A percentile compares a stretch with the other conserved stretches of the same genome.
phyloP scores from a whole-genome alignment of 2,888 invertebrate species.

The Asteroscopus sphinx region DNA sequence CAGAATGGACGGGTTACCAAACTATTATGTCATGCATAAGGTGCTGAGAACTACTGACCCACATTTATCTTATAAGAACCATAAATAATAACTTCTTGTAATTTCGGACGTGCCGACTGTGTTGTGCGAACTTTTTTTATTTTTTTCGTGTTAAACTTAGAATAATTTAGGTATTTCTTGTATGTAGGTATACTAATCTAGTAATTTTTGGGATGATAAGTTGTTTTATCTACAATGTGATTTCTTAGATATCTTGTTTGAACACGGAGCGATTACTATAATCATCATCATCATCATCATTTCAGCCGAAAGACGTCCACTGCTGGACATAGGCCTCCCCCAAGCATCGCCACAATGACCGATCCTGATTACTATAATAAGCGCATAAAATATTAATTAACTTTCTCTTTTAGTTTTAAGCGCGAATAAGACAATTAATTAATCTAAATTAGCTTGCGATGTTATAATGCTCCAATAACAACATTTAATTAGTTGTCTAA shows the following conservation, averaged over 20 bases:
- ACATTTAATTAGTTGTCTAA: background rate
- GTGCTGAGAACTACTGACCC: conserved; percentile 51
- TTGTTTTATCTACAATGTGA: too few relatives aligned
- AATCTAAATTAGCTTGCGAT: background rate
- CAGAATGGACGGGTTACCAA: conserved; percentile 28
- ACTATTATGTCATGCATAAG: conserved; percentile 48
- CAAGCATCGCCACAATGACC: too few relatives aligned
- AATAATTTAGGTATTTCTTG: too few relatives aligned
- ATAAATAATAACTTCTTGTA: conserved; percentile 22
- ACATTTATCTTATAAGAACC: conserved; percentile 27
- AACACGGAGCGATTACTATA: too few relatives aligned
- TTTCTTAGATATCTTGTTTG: too few relatives aligned
- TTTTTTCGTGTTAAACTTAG: background rate
- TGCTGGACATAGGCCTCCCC: too few relatives aligned
- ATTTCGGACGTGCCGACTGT: background rate
- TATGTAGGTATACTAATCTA: too few relatives aligned
- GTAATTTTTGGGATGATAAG: too few relatives aligned
- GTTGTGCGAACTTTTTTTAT: background rate
- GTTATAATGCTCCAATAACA: background rate
- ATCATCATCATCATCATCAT: too few relatives aligned
- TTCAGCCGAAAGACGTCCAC: too few relatives aligned
- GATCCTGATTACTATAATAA: background rate
- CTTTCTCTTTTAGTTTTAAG: background rate
- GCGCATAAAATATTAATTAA: background rate
- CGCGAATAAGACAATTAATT: background rate